A percentile compares a stretch with the other conserved stretches of the same genome.
Conservation (phyloP, 2,888 invertebrate species). For the Homarus gammarus region DNA sequence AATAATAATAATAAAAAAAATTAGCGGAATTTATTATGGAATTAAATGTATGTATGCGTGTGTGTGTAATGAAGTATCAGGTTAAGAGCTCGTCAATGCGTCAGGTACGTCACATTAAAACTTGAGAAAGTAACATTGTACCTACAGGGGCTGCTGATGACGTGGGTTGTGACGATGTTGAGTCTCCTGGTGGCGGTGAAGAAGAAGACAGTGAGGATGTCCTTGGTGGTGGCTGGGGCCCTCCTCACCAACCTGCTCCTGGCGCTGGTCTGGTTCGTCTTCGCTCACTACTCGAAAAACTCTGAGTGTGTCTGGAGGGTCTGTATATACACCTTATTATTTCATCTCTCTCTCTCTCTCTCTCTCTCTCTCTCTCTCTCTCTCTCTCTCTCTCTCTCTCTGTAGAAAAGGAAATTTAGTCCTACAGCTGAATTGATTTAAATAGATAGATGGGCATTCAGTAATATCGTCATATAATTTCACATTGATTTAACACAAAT, state of each 20-base stretch:
- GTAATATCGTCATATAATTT: no score
- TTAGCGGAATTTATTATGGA: no score
- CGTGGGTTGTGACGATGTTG: constrained; percentile 39
- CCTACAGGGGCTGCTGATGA: constrained; percentile 23
- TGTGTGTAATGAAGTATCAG: no score
- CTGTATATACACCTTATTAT: background rate
- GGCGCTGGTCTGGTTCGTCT: constrained; percentile 27
- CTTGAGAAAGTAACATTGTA: no score
- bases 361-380: no score
- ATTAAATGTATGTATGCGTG: background rate
- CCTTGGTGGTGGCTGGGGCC: background rate
- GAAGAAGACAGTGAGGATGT: background rate
- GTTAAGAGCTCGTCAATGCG: no score
- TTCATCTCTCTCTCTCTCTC: no score
- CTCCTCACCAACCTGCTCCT: constrained; percentile 20
- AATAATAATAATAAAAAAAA: background rate
- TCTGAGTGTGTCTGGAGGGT: constrained; percentile 13
- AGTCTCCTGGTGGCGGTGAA: constrained; percentile 25
- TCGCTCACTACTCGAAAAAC: constrained; percentile 25
- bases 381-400: no score
- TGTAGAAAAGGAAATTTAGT: background rate
- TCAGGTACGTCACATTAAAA: no score
- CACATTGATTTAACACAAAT: no score
- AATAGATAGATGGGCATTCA: background rate
- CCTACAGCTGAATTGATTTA: background rate